Evolutionary conservation across 2,888 invertebrate genomes (phyloP), one percentile per base, ranked within the genome.

Genomic region (Heliconius hortense): DNA sequence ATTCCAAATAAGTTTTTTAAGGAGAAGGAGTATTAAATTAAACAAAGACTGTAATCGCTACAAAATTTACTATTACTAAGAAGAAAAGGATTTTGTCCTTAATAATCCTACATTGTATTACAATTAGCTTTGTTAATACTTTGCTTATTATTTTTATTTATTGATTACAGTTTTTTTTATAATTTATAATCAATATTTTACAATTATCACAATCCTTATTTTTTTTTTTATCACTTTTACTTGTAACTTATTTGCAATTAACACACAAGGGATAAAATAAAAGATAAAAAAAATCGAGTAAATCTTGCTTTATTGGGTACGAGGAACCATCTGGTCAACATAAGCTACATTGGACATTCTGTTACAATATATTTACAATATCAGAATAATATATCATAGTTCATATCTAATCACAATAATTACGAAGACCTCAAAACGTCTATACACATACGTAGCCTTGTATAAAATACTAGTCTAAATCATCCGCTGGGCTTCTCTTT

Each of bases 261-360:
- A 48, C 18, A 48, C 48, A 7, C 15, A 48, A 60, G 53, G 68
- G 15, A 24, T 70, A 73, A 77, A 75, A 48, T 76, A 80, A 86
- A 84, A 85, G 82, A 85, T 82, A 0, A 21, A 81, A 80, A 82
- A 48, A 81, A 82, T 89, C 83, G 88, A 90, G 91, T 93, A 92
- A 66, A 90, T 94, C 93, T 93, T 91, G 92, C 91, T 94, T 94
- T 94, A 94, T 94, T 94, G 93, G 91, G 89, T 94, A 94, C 91
- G 93, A 94, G 94, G 94, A 94, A 94, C 94, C 94, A 87, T 91
- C 87, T 91, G 93, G 94, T 94, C 92, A 92, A 93, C 93, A 93
- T 94, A 94, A 94, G 94, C 94, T 94, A 94, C 89, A 91, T 88
- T 91, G 93, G 92, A 93, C 94, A 90, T 89, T 91, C 89, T 92